Base-by-base conservation (phyloP, 2,113 vertebrate species). In the Vimba vimba region DNA sequence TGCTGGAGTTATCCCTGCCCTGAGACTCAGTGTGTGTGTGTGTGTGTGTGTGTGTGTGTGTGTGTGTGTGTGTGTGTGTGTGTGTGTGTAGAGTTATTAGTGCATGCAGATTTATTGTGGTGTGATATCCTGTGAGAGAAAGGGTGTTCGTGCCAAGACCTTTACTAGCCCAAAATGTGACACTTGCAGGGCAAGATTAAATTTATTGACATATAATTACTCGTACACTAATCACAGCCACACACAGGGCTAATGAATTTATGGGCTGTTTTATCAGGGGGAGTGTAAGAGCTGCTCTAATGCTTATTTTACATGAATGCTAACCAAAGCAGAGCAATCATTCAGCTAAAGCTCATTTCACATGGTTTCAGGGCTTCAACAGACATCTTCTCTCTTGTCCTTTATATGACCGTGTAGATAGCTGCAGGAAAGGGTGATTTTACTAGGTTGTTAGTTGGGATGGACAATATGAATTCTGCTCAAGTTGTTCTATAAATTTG, bases 1-100 rank as follows among this genome's bases (percentile, higher is more conserved):
- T 82, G 78, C 81, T 92, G 92, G 93, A 94, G 92, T 94, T 94
- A 94, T 94, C 90, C 91, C 89, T 88, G 89, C 92, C 93, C 33
- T 8, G 93, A 93, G 93, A 93, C 92, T n/a, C 87, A 89, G 87
- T 88, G 89, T 91, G 88, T 91, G 87, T 90, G 66, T 68, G 39
- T 39, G 39, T 39, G 55, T 33, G 83, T n/a, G 76, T 25, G 89
- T 91, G 88, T 91, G 89, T 91, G 88, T 25, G 83, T 19, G 76
- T 25, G 89, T 91, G 88, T 91, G 83, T 33, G 83, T n/a, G 76
- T 25, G 89, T 91, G 88, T 91, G 83, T n/a, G 69, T 25, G 89
- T 91, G 88, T 91, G 87, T 74, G 43, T 73, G 45, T 33, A 74
- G 71, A 68, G 59, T 83, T 50, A 57, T 47, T 83, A 64, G 79